phyloP scores from a whole-genome alignment of 2,113 vertebrate species.

The Speoplatyrhinus poulsoni region DNA sequence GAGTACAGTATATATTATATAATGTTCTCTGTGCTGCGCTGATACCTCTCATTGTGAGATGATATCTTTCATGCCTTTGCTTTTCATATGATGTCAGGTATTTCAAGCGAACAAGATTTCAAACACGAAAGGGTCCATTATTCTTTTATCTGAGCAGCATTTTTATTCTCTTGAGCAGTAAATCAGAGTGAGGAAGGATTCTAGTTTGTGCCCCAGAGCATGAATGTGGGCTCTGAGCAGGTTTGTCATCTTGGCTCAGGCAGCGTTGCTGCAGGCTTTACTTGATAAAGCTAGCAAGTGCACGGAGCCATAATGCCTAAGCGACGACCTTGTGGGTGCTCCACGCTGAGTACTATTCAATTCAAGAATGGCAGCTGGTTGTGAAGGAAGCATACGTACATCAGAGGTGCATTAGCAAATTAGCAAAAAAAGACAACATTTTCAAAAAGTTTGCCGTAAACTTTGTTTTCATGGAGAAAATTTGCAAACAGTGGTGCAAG shows the following conservation, averaged over 20 bases:
- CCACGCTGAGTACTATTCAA: slow-evolving; percentile 21
- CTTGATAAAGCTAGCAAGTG: slow-evolving; percentile 40
- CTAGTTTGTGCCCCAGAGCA: slow-evolving; percentile 39
- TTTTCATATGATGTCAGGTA: slow-evolving; percentile 20
- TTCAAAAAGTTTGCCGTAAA: too few relatives aligned
- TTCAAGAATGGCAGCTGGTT: too few relatives aligned
- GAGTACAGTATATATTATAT: not conserved
- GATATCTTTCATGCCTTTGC: slow-evolving; percentile 19
- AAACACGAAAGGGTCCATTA: slow-evolving; percentile 28
- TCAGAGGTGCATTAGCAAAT: too few relatives aligned
- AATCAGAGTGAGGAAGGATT: slow-evolving; percentile 44
- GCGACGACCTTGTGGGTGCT: slow-evolving; percentile 20
- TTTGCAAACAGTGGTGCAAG: too few relatives aligned
- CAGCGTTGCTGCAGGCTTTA: slow-evolving; percentile 34
- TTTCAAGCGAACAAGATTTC: slow-evolving; percentile 41
- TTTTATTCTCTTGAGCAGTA: slow-evolving; percentile 22
- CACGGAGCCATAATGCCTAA: slow-evolving; percentile 11
- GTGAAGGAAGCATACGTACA: too few relatives aligned
- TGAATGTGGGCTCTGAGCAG: slow-evolving; percentile 30
- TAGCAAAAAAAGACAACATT: too few relatives aligned
- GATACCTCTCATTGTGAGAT: not conserved
- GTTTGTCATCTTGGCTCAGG: not conserved
- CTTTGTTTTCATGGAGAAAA: too few relatives aligned
- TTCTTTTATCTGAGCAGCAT: slow-evolving; percentile 39
- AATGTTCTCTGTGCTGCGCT: not conserved